phyloP scores from a whole-genome alignment of 2,797 vertebrate genomes.

The Sebastes itinus region DNA sequence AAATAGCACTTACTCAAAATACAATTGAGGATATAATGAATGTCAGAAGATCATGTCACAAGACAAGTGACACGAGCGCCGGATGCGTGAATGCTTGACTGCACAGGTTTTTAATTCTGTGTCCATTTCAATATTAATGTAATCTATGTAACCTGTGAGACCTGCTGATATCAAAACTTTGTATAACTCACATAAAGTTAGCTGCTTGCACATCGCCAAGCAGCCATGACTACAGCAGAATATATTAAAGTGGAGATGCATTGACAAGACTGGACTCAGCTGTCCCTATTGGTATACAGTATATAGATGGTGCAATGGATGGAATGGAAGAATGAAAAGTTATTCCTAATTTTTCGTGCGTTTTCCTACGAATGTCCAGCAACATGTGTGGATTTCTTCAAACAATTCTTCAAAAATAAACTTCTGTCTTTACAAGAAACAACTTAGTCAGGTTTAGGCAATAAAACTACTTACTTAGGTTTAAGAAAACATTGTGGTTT shows the following conservation, averaged over 20 bases:
- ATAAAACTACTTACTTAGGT: too few species aligned
- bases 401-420: too few species aligned
- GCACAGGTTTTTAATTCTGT: neutral
- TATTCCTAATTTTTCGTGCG: too few species aligned
- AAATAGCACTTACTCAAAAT: neutral
- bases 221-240: slow-evolving; percentile 5
- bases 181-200: neutral
- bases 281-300: neutral
- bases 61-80: neutral
- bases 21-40: neutral
- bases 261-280: neutral
- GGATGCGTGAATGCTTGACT: neutral
- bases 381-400: too few species aligned
- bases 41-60: neutral
- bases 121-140: slow-evolving; percentile 1
- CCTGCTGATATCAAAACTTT: neutral
- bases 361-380: too few species aligned
- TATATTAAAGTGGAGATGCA: neutral
- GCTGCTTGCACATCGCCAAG: neutral
- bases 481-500: too few species aligned
- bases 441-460: too few species aligned
- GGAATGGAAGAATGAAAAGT: too few species aligned
- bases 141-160: neutral
- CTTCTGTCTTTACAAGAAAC: too few species aligned
- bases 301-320: neutral